Evolutionary conservation across 2,797 vertebrate species (phyloP), one percentile per base, ranked within the genome.

Genomic region (Gastrophryne carolinensis): DNA sequence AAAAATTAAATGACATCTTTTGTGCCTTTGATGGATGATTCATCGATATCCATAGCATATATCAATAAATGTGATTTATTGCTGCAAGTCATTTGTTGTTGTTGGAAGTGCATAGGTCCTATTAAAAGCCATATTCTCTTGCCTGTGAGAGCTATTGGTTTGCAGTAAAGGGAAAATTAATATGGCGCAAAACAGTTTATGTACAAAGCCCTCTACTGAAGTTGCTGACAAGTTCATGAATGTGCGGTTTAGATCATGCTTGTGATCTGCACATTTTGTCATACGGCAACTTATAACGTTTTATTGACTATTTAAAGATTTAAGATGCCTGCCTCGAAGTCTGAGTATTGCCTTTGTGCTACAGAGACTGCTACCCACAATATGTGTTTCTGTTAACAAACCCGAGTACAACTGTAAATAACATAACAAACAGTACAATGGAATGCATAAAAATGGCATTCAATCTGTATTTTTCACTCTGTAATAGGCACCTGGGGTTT

Each of bases 21-120:
- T 47, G 60, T 24, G 32, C 41, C 17, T 65, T 6, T 54, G 34
- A 64, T 65, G 50, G 61, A 53, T 65, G 13, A 58, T 56, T 37
- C 34, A 52, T 50, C 52, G 9, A 75, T 75, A 60, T 50, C 41
- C 26, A 52, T 75, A 56, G 50, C 64, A 49, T 47, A 52, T 68
- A 52, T 67, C 64, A 75, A 67, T 61, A 23, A 29, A 60, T 75
- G 39, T 67, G 64, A 75, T 75, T 63, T 73, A 60, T 68, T 60
- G 54, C 64, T 64, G 39, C 15, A 27, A 39, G 54, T 34, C 39
- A 30, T 67, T 68, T 30, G 54, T 41, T 61, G 64, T 26, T 27
- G 63, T 49, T 11, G 34, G 52, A 67, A 3, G 32, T 30, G 53
- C 47, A 37, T 68, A 75, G 37, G 61, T 75, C 64, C 30, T 75